phyloP scores from a whole-genome alignment of 2,797 vertebrate species.

The Danio jaintianensis region DNA sequence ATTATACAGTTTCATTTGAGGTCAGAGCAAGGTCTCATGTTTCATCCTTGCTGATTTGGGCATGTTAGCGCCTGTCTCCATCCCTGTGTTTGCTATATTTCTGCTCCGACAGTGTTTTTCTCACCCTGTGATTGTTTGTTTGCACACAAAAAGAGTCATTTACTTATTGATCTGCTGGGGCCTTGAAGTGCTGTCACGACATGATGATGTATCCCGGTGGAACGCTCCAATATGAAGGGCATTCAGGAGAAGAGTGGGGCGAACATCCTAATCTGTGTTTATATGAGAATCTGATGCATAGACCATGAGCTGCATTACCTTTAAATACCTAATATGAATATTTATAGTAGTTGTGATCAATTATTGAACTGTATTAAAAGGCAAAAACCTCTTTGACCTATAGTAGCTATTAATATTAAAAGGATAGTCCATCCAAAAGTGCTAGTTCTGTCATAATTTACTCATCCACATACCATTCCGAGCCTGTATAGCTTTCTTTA shows the following conservation, averaged over 20 bases:
- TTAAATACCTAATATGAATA: neutral
- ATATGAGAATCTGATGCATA: neutral
- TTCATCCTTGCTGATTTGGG: constrained; percentile 40
- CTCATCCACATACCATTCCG: neutral
- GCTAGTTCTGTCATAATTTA: neutral
- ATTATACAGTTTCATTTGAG: constrained; percentile 33
- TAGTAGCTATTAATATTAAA: neutral
- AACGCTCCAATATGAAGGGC: constrained; percentile 23
- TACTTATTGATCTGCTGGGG: constrained; percentile 30
- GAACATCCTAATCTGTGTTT: neutral
- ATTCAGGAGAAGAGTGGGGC: neutral
- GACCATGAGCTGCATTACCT: neutral
- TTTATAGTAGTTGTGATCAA: neutral
- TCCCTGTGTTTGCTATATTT: constrained; percentile 20
- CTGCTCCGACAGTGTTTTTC: constrained; percentile 5
- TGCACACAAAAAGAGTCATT: constrained; percentile 38
- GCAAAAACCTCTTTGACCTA: neutral
- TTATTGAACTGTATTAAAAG: constrained; percentile 3
- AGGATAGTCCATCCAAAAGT: neutral
- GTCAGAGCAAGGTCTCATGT: constrained; percentile 30
- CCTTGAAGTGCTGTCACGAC: constrained; percentile 3
- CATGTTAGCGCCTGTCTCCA: constrained; percentile 21
- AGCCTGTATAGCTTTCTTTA: neutral
- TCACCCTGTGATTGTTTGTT: constrained; percentile 39
- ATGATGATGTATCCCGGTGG: constrained; percentile 28